A percentile compares a stretch with the other conserved stretches of the same genome.
Evolutionary conservation across 2,797 vertebrate species (phyloP).

Genomic region (Gymnodraco acuticeps): DNA sequence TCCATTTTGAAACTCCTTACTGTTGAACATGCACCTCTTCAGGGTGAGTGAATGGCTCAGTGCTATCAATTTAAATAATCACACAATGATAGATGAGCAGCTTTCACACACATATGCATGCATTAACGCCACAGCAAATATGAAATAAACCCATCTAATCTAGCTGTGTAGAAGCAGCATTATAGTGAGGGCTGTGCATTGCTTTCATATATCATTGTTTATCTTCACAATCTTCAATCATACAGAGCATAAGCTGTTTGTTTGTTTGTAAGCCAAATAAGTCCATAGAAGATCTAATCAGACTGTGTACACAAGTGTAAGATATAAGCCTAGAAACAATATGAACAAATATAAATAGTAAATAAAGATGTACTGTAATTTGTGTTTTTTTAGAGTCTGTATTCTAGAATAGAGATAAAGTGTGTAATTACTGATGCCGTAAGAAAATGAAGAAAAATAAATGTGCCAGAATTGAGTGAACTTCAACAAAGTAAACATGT

Average conservation of each 20-base stretch:
- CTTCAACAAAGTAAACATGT: no score
- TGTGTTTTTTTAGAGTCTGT: no score
- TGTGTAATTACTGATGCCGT: no score
- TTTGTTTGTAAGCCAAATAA: slow-evolving; percentile 6
- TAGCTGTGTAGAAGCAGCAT: neutral
- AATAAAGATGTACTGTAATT: no score
- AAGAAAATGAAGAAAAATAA: no score
- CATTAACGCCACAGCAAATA: slow-evolving; percentile 2
- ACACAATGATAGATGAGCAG: neutral
- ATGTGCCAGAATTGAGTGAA: no score
- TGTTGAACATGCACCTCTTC: neutral
- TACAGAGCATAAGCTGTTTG: neutral
- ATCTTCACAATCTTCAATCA: slow-evolving; percentile 9
- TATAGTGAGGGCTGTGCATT: neutral
- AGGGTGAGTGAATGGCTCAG: slow-evolving; percentile 1
- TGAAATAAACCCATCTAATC: slow-evolving; percentile 3
- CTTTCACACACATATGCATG: neutral
- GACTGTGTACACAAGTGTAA: slow-evolving; percentile 1
- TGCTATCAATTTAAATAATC: slow-evolving; percentile 1
- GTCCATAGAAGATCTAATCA: slow-evolving; percentile 5
- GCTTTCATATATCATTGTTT: neutral
- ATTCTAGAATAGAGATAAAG: no score
- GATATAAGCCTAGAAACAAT: neutral
- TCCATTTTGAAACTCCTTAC: neutral
- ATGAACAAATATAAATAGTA: no score